A percentile compares a stretch with the other conserved stretches of the same genome.
Evolutionary conservation across 1,140 invertebrate species (phyloP).

Genomic region (Dendrolimus kikuchii): DNA sequence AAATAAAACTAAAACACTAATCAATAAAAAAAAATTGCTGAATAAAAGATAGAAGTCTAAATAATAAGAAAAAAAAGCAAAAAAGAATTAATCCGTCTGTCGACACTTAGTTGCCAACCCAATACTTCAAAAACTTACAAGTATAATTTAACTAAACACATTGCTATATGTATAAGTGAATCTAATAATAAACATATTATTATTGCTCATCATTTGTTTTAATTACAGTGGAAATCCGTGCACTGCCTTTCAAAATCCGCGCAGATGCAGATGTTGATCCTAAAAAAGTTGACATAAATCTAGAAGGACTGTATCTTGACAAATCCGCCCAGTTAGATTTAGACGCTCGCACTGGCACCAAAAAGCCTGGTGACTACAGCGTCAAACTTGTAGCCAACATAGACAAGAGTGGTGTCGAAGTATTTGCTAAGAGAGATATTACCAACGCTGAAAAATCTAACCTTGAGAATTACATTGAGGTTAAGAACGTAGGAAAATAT

Average conservation of each 20-base stretch:
- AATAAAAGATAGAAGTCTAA: too few species aligned
- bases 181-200: too few species aligned
- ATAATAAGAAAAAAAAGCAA: too few species aligned
- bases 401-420: slow-evolving; percentile 73
- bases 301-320: slow-evolving; percentile 69
- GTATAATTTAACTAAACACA: not conserved
- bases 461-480: slow-evolving; percentile 73
- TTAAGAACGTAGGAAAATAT: slow-evolving; percentile 77
- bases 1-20: too few species aligned
- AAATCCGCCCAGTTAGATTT: slow-evolving; percentile 74
- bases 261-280: slow-evolving; percentile 68
- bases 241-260: slow-evolving; percentile 61
- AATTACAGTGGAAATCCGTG: slow-evolving; percentile 69
- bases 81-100: too few species aligned
- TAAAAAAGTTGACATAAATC: slow-evolving; percentile 69
- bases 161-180: too few species aligned
- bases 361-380: slow-evolving; percentile 73
- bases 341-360: slow-evolving; percentile 68
- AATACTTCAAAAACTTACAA: not conserved
- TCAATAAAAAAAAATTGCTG: too few species aligned
- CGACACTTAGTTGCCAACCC: too few species aligned
- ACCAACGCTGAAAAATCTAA: slow-evolving; percentile 74
- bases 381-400: slow-evolving; percentile 72
- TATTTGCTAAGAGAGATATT: slow-evolving; percentile 72
- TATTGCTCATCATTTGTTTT: slow-evolving; percentile 15